Evolutionary conservation across 2,888 invertebrate species (phyloP).

Genomic region (Druceiella hillmani): DNA sequence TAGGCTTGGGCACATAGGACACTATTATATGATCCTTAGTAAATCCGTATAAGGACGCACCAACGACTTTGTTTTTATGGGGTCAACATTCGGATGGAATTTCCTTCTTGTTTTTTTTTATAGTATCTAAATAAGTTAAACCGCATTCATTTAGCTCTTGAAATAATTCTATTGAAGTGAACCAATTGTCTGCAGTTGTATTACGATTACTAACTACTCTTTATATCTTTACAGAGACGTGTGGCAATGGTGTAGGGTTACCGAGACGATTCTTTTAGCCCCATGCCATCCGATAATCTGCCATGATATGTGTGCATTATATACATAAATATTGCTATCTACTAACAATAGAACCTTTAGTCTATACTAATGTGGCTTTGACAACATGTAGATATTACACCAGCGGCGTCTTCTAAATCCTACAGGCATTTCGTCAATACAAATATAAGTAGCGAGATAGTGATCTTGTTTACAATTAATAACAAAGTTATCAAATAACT

Average conservation of each 20-base stretch:
- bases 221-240: neutral
- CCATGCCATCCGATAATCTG: no score
- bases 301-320: no score
- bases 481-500: no score
- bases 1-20: neutral
- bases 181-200: neutral
- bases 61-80: no score
- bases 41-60: neutral
- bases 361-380: neutral
- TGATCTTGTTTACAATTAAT: no score
- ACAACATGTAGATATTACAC: neutral
- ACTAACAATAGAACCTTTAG: no score
- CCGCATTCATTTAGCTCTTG: neutral
- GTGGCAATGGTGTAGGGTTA: neutral
- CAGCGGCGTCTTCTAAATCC: neutral
- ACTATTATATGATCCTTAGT: neutral
- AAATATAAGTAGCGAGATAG: no score
- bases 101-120: neutral
- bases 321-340: no score
- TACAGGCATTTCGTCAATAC: conserved; percentile 1
- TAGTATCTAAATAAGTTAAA: conserved; percentile 1
- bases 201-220: no score
- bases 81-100: no score
- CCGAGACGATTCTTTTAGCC: no score
- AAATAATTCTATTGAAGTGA: neutral